Evolutionary conservation across 2,888 invertebrate species (phyloP), one percentile per base, ranked within the genome.

Genomic region (Hypercompe scribonia): DNA sequence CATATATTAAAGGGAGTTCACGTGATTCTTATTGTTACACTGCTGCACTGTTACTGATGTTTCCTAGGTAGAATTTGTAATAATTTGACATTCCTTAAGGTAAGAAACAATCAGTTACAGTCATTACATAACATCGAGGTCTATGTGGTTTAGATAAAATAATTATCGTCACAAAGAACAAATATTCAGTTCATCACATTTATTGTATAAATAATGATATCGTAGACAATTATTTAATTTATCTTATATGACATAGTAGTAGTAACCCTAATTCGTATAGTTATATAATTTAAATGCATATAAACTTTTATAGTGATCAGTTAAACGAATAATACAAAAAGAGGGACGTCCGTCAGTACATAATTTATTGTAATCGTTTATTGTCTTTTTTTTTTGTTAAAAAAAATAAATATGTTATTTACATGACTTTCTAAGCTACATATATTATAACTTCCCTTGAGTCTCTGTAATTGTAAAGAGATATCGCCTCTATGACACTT

Each of bases 141-240:
- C 71, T 67, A 71, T 58, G 66, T 67, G 61, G 42, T 42, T 67
- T 42, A 66, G 36, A 68, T 54, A 36, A n/a, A n/a, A 68, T 58
- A 54, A 68, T 61, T 61, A 42, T 21, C 39, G 31, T 36, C n/a
- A 34, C 34, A 58, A 18, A 68, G 28, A 31, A 42, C 28, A 69
- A 42, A 61, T 28, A 42, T 61, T 7, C n/a, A 69, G 42, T 13
- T 42, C 69, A 69, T 58, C 69, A 42, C 69, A n/a, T 61, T 68
- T 39, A 21, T 13, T 61, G 61, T 58, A 28, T 68, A 18, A 68
- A 54, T 58, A 68, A 68, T 39, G 34, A 61, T 61, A 68, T 50
- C 54, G 34, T 18, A 13, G 28, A 18, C 24, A n/a, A 15, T 34
- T 24, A 50, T 24, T 65, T 65, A 31, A 18, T 61, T 36, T 54